Base-by-base conservation (phyloP, 2,797 vertebrate genomes). In the Momotus momota region DNA sequence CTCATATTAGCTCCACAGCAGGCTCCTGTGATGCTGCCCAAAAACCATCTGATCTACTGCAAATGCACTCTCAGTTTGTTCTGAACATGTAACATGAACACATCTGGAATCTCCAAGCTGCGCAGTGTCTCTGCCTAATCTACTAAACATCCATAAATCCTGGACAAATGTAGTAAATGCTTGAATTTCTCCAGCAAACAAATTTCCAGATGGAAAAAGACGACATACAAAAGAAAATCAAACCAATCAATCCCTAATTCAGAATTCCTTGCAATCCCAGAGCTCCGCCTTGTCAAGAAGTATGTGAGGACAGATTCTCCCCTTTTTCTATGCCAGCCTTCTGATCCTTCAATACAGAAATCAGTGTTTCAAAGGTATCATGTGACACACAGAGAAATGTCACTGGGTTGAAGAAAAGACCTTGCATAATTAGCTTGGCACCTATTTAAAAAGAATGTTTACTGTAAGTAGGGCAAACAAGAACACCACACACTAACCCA, bases 201-300 rank as follows among this genome's bases (percentile, higher is more conserved):
- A 33, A 91, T n/a, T 92, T 90, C 81, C 90, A 90, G 62, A 93
- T 70, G 80, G 90, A 86, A 90, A 95, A 93, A 90, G 33, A 86
- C 21, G n/a, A 48, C 2, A 38, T 10, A 31, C 21, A 31, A 13
- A 62, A 43, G 43, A 26, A 90, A 74, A 60, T 41, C 61, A 69
- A 67, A 77, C 40, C 35, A 77, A 51, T 55, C 61, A 64, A 62
- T 79, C 31, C 38, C 26, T 40, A 52, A 73, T 58, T 52, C 52
- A 79, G 78, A 73, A 85, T 43, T 40, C 19, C 35, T 72, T 67
- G 46, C 55, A 86, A 41, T 58, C 35, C 15, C 46, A 31, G 61
- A 29, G 17, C 29, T 75, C 26, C 83, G 11, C 21, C 33, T 91
- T 81, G 38, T 78, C 52, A 81, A 61, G 72, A 66, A 70, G 49